Percentiles rank a stretch among this genome's conserved stretches.
These are phyloP conservation scores for Catocala fraxini DNA, from an alignment of 2,888 invertebrate species.

Conservation along the genomic window DNA sequence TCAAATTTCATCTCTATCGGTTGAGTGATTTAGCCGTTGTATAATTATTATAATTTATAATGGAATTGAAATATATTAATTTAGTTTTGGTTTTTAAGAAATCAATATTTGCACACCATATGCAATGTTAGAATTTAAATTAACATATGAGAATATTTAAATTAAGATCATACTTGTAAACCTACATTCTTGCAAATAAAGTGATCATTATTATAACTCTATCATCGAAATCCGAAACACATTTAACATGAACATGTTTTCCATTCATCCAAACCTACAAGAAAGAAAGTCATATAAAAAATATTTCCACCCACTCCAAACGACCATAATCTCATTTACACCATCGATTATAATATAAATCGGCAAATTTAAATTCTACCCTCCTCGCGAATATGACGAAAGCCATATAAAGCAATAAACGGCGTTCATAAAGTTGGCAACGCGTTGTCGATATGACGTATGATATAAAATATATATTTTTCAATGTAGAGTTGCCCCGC, in stretches of 20 bases:
- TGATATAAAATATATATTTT: slow-evolving; percentile 66
- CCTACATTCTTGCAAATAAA: no score
- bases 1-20: no score
- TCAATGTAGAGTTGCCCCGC: slow-evolving; percentile 56
- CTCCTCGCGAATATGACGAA: slow-evolving; percentile 70
- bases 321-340: slow-evolving; percentile 59
- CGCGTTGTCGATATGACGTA: slow-evolving; percentile 68
- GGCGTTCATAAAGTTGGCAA: slow-evolving; percentile 71
- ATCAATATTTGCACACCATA: no score
- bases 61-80: no score
- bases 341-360: slow-evolving; percentile 84
- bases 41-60: no score
- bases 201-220: no score
- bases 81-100: no score
- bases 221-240: no score
- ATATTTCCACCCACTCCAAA: slow-evolving; percentile 12
- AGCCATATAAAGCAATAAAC: slow-evolving; percentile 80
- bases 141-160: no score
- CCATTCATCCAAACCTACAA: background rate
- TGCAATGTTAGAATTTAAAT: no score
- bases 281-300: slow-evolving; percentile 1
- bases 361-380: slow-evolving; percentile 76
- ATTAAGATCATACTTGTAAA: no score
- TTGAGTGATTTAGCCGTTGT: no score
- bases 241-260: background rate